Evolutionary conservation across 1,140 invertebrate species (phyloP).

Genomic region (Pteromalus puparum): DNA sequence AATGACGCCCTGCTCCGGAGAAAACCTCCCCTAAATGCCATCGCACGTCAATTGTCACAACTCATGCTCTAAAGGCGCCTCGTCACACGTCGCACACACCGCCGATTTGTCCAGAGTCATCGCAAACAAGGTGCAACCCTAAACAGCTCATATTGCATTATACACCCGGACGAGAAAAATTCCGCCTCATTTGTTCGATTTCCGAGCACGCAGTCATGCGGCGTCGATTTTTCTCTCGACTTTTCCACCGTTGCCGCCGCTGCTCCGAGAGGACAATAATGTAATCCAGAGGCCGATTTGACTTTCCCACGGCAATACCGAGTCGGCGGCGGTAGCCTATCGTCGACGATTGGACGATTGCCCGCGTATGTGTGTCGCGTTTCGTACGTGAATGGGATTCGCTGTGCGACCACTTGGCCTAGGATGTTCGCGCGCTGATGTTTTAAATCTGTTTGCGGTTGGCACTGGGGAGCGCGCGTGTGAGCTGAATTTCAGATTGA

Average conservation of each 20-base stretch:
- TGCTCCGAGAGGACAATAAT: neutral
- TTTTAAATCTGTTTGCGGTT: neutral
- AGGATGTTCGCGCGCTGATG: neutral
- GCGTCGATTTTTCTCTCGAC: neutral
- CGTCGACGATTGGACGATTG: neutral
- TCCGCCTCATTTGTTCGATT: neutral
- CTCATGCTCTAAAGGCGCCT: neutral
- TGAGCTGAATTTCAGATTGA: neutral
- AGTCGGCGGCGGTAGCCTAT: too few relatives aligned
- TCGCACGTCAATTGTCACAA: neutral
- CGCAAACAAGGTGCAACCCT: neutral
- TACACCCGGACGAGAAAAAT: neutral
- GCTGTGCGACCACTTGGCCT: neutral
- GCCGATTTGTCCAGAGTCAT: slow-evolving; percentile 19
- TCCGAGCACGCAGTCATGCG: neutral
- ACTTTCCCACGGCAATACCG: neutral
- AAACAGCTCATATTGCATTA: neutral
- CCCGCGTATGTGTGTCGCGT: neutral
- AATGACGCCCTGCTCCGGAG: too few relatives aligned
- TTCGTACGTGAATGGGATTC: slow-evolving; percentile 26
- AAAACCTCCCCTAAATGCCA: too few relatives aligned
- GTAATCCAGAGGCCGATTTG: neutral
- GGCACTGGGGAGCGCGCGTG: too few relatives aligned
- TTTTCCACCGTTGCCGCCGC: neutral
- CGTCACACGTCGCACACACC: too few relatives aligned